Conservation (phyloP, 1,140 invertebrate species). For the Doryteuthis pealeii region DNA sequence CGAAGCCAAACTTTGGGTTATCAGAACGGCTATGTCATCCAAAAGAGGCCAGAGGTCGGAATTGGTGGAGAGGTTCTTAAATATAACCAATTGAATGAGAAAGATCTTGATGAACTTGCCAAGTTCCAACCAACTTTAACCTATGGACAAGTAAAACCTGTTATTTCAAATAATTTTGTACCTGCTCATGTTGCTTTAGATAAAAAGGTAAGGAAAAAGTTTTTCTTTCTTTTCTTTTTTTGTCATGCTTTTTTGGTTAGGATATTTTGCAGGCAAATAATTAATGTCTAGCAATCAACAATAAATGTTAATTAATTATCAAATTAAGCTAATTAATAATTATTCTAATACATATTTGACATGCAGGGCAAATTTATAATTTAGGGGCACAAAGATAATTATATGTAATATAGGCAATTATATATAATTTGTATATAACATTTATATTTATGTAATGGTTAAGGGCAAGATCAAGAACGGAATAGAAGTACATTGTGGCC, state of each 20-base stretch:
- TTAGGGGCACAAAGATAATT: too few species aligned
- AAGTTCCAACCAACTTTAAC: conserved; percentile 76
- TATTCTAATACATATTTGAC: too few species aligned
- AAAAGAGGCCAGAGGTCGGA: conserved; percentile 63
- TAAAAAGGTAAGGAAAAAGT: conserved; percentile 65
- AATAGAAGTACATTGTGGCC: too few species aligned
- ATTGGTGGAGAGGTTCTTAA: conserved; percentile 65
- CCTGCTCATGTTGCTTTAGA: conserved; percentile 77
- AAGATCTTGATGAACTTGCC: conserved; percentile 57
- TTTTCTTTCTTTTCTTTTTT: not conserved
- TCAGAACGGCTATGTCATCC: conserved; percentile 71
- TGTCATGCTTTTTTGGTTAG: not conserved
- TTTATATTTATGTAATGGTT: too few species aligned
- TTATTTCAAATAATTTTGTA: conserved; percentile 67
- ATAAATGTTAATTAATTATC: too few species aligned
- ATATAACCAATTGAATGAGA: conserved; percentile 63
- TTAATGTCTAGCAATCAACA: too few species aligned
- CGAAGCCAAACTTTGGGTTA: conserved; percentile 69
- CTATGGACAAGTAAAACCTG: conserved; percentile 71
- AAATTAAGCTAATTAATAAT: too few species aligned
- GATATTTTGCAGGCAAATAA: too few species aligned
- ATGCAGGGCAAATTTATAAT: too few species aligned
- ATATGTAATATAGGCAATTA: too few species aligned
- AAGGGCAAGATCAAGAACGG: too few species aligned
- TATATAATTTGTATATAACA: too few species aligned